These are phyloP conservation scores for Andrena flavipes DNA, from an alignment of 2,888 invertebrate species.

Conservation along the genomic window DNA sequence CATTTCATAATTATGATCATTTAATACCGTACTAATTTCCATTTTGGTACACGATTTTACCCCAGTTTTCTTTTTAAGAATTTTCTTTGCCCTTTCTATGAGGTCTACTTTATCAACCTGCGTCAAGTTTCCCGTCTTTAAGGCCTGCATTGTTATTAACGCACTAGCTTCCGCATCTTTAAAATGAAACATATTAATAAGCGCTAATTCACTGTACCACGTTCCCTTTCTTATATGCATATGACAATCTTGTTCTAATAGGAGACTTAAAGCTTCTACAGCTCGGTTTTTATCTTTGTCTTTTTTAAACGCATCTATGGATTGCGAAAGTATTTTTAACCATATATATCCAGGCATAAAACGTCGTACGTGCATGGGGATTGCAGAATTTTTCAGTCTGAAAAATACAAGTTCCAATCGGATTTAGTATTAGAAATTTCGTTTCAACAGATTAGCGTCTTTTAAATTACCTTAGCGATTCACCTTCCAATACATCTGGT, in stretches of 20 bases:
- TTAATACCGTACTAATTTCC: slow-evolving; percentile 6
- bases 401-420: slow-evolving; percentile 21
- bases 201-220: slow-evolving; percentile 80
- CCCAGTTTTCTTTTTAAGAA: slow-evolving; percentile 70
- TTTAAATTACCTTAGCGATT: slow-evolving; percentile 51
- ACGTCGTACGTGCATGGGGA: slow-evolving; percentile 77
- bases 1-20: not conserved
- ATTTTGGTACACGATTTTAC: slow-evolving; percentile 38
- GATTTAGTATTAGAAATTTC: not conserved
- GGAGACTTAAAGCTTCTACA: slow-evolving; percentile 65
- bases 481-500: slow-evolving; percentile 32
- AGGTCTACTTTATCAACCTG: slow-evolving; percentile 73
- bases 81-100: slow-evolving; percentile 73
- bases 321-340: slow-evolving; percentile 79
- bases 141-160: slow-evolving; percentile 69
- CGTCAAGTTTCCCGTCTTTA: slow-evolving; percentile 66
- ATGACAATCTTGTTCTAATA: slow-evolving; percentile 72
- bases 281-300: slow-evolving; percentile 66
- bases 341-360: slow-evolving; percentile 76
- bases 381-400: slow-evolving; percentile 53
- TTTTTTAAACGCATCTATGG: slow-evolving; percentile 80
- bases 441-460: not conserved
- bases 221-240: slow-evolving; percentile 68
- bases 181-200: slow-evolving; percentile 77
- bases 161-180: slow-evolving; percentile 76